These are phyloP conservation scores for Tachuris rubrigastra DNA, from an alignment of 2,113 vertebrate species.

Conservation along the genomic window DNA sequence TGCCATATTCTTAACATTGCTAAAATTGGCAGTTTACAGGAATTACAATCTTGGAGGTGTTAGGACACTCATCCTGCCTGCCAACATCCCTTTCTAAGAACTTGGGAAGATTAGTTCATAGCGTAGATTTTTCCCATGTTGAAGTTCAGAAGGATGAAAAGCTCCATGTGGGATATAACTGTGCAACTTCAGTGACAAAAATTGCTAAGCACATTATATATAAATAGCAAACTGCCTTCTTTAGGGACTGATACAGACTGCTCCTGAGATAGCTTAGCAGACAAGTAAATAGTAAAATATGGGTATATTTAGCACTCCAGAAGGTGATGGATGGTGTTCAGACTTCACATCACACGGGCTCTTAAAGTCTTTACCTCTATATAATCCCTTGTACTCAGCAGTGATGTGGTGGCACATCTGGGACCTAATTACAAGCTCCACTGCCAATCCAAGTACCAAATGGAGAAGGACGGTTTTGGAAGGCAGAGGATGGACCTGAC, in stretches of 20 bases:
- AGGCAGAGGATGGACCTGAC: not conserved
- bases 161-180: not conserved
- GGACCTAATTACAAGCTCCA: not conserved
- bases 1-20: not conserved
- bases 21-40: not conserved
- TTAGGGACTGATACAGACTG: not conserved
- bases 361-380: not conserved
- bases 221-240: conserved; percentile 45
- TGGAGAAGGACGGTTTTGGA: not conserved
- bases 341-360: not conserved
- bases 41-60: not conserved
- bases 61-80: not conserved
- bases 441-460: not conserved
- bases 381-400: not conserved
- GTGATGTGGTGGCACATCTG: not conserved
- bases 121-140: not conserved
- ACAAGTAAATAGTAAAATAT: not conserved
- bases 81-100: conserved; percentile 1
- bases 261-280: not conserved
- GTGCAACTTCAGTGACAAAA: conserved; percentile 9
- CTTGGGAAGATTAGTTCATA: not conserved
- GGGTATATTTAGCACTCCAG: conserved; percentile 36
- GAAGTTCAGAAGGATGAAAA: conserved; percentile 16
- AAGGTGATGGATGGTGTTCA: not conserved
- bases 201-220: conserved; percentile 4